phyloP scores from a whole-genome alignment of 1,140 invertebrate genomes.

The Eumeta japonica region DNA sequence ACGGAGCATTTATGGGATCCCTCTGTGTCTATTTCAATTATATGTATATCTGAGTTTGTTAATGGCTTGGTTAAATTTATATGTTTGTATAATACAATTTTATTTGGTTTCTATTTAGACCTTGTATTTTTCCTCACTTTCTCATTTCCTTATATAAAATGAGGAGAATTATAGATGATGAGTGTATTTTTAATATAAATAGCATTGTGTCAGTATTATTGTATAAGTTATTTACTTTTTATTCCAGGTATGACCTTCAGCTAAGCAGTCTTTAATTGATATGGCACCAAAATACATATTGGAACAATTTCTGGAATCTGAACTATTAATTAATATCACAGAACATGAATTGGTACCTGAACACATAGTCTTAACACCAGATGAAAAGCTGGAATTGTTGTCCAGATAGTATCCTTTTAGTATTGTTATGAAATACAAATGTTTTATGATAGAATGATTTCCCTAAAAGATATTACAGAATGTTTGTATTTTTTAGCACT shows the following conservation, averaged over 20 bases:
- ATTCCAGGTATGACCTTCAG: slow-evolving; percentile 94
- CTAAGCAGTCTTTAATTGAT: slow-evolving; percentile 95
- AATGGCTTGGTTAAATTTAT: no score
- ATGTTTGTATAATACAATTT: no score
- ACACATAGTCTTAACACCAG: slow-evolving; percentile 96
- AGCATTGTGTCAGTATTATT: not conserved
- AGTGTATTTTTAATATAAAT: no score
- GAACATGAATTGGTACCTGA: slow-evolving; percentile 99
- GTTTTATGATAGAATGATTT: slow-evolving; percentile 17
- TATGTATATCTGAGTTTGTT: no score
- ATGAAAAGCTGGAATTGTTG: slow-evolving; percentile 95
- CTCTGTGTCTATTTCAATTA: no score
- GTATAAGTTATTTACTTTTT: slow-evolving; percentile 7
- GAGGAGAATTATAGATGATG: no score
- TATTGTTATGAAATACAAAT: slow-evolving; percentile 56
- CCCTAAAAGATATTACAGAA: no score
- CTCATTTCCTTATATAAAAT: no score
- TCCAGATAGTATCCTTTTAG: slow-evolving; percentile 82
- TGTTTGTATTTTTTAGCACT: no score
- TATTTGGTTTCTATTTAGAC: no score
- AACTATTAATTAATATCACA: slow-evolving; percentile 98
- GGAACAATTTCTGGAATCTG: slow-evolving; percentile 98
- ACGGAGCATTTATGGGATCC: no score
- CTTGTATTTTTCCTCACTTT: no score
- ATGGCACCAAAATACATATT: slow-evolving; percentile 99